Percentiles rank a stretch among this genome's conserved stretches.
phyloP scores from a whole-genome alignment of 2,797 vertebrate species.

The Mormyrus hasselquistii region DNA sequence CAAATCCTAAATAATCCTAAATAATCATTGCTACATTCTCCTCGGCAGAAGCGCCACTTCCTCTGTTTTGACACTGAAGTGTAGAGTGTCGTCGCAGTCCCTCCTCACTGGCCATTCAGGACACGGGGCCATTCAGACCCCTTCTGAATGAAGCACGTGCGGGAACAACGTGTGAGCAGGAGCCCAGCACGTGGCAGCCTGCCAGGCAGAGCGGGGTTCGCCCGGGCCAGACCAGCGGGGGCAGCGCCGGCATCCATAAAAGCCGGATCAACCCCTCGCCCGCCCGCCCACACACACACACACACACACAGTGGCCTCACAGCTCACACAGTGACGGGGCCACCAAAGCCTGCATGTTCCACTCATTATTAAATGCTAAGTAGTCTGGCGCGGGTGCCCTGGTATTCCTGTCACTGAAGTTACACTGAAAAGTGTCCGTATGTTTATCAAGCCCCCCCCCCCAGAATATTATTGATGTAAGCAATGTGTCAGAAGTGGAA shows the following conservation, averaged over 20 bases:
- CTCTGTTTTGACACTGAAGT: not conserved
- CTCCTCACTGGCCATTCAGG: not conserved
- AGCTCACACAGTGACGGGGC: not conserved
- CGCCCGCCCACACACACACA: not conserved
- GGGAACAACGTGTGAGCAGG: not conserved
- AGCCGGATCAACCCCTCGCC: not conserved
- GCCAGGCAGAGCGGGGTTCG: not conserved
- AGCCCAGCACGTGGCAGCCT: not conserved
- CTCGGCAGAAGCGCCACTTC: not conserved
- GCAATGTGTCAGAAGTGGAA: not conserved
- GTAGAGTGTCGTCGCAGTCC: not conserved
- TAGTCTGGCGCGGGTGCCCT: not conserved
- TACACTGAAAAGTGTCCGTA: not conserved
- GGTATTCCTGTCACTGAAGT: not conserved
- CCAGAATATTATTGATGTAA: not conserved
- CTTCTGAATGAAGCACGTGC: not conserved
- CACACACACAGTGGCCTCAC: not conserved
- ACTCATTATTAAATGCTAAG: constrained; percentile 8
- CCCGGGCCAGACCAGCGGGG: not conserved
- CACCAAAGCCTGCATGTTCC: not conserved
- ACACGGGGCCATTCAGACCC: not conserved
- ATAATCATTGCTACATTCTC: not conserved
- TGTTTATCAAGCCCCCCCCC: not conserved
- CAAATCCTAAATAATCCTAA: not conserved
- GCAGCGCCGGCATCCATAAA: not conserved